These are phyloP conservation scores for Syncerus caffer DNA, from an alignment of 2,797 vertebrate genomes.

Conservation along the genomic window DNA sequence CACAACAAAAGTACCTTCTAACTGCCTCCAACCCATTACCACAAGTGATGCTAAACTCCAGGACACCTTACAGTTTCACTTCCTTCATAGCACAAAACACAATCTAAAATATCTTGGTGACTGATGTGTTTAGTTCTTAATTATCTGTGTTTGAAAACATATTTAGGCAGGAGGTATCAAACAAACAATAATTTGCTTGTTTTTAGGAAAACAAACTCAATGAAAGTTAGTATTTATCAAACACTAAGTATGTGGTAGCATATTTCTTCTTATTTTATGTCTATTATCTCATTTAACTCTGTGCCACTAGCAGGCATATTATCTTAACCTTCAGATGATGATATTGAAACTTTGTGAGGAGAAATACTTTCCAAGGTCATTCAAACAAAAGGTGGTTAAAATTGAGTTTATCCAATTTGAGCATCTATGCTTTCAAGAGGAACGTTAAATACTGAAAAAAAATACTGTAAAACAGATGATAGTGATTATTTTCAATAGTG, in stretches of 20 bases:
- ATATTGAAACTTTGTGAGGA: not conserved
- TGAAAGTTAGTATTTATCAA: not conserved
- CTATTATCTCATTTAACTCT: constrained; percentile 41
- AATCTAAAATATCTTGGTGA: not conserved
- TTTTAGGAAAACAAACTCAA: not conserved
- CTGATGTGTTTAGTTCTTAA: not conserved
- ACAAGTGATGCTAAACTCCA: not conserved
- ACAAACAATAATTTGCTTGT: not conserved
- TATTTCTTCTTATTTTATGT: not conserved
- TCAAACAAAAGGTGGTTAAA: not conserved
- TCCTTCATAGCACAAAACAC: not conserved
- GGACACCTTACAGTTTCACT: not conserved
- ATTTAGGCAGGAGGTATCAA: not conserved
- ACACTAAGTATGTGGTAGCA: not conserved
- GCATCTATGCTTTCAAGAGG: not conserved
- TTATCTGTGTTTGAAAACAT: not conserved
- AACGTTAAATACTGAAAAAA: not conserved
- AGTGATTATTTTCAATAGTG: not conserved
- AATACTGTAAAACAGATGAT: not conserved
- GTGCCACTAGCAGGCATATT: not conserved
- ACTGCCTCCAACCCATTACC: not conserved
- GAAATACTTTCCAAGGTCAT: not conserved
- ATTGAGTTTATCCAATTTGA: not conserved
- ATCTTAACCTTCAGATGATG: not conserved
- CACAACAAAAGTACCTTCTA: not conserved